Conservation (phyloP, 2,888 invertebrate genomes). For the Athrips mouffetella region DNA sequence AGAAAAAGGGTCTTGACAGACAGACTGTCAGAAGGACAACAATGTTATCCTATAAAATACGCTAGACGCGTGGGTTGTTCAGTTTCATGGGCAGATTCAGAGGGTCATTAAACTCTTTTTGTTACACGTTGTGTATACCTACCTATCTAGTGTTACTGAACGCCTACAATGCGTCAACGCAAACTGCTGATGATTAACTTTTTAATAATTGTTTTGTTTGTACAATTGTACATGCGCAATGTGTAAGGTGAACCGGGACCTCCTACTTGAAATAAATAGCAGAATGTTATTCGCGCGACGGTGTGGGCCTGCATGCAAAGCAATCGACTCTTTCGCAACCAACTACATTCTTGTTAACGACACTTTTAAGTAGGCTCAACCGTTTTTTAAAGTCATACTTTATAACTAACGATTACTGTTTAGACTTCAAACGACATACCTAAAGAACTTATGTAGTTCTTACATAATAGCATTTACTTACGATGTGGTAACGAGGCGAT, state of each 20-base stretch:
- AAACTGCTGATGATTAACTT: conserved; percentile 27
- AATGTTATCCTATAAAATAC: too few relatives aligned
- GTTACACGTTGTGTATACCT: too few relatives aligned
- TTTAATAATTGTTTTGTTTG: conserved; percentile 34
- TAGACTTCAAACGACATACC: conserved; percentile 8
- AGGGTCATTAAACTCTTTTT: too few relatives aligned
- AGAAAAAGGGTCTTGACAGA: too few relatives aligned
- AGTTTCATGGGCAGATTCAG: too few relatives aligned
- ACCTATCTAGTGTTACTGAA: not conserved
- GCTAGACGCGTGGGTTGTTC: too few relatives aligned
- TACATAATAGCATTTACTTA: conserved; percentile 11
- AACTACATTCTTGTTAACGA: conserved; percentile 38
- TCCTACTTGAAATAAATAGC: conserved; percentile 46
- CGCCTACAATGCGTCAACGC: conserved; percentile 1
- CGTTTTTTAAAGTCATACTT: conserved; percentile 17
- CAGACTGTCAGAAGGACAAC: too few relatives aligned
- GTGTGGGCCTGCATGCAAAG: conserved; percentile 54
- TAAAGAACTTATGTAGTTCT: conserved; percentile 13
- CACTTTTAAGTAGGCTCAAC: conserved; percentile 30
- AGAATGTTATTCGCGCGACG: conserved; percentile 39
- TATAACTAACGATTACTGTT: not conserved
- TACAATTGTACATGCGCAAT: conserved; percentile 30
- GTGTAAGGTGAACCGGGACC: conserved; percentile 50
- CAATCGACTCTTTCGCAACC: conserved; percentile 47
- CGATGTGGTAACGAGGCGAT: conserved; percentile 9